Percentiles rank a stretch among this genome's conserved stretches.
These are phyloP conservation scores for Sylvia borin DNA, from an alignment of 2,797 vertebrate species.

Conservation along the genomic window DNA sequence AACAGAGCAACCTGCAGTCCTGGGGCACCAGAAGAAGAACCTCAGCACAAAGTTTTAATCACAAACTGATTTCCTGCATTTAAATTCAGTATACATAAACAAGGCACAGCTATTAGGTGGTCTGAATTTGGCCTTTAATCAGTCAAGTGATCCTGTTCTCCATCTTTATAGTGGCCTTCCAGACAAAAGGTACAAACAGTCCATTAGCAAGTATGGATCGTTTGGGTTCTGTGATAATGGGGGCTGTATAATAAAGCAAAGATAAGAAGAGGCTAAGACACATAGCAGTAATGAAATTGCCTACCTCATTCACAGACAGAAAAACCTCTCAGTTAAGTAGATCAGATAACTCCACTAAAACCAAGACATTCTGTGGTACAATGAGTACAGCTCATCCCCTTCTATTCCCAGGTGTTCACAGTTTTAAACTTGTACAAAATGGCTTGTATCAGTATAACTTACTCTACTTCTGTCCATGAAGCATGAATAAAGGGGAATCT, in stretches of 20 bases:
- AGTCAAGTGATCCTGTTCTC: background rate
- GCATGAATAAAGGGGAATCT: background rate
- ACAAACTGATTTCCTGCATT: background rate
- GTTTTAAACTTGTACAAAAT: background rate
- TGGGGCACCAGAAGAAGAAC: background rate
- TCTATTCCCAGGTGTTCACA: background rate
- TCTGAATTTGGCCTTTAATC: background rate
- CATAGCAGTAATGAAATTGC: background rate
- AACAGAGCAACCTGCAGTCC: background rate
- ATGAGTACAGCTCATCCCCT: background rate
- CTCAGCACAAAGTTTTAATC: background rate
- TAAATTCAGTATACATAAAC: background rate
- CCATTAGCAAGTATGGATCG: background rate
- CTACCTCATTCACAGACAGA: background rate
- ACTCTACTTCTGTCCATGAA: background rate
- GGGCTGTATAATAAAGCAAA: background rate
- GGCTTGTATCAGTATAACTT: background rate
- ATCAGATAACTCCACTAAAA: background rate
- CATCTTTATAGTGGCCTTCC: background rate
- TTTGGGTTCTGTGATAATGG: background rate
- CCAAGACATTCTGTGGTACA: background rate
- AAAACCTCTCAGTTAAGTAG: background rate
- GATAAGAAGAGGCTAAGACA: background rate
- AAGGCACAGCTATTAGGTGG: background rate
- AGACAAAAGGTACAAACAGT: background rate